Evolutionary conservation across 1,140 invertebrate species (phyloP).

Genomic region (Charaxes varanes): DNA sequence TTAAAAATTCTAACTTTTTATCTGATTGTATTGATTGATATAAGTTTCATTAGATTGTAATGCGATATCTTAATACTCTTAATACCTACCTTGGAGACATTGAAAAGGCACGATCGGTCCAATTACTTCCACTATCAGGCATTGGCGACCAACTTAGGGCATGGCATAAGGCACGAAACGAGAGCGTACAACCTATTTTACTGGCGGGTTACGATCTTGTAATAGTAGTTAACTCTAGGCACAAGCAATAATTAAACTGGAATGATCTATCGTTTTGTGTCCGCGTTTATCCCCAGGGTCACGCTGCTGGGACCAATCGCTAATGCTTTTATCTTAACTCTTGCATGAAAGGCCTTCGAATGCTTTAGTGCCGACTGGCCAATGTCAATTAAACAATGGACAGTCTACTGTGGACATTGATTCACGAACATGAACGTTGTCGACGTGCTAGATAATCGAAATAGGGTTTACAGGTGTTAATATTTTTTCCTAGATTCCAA

Average conservation of each 20-base stretch:
- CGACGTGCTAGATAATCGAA: constrained; percentile 22
- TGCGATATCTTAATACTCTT: constrained; percentile 19
- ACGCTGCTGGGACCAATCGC: constrained; percentile 18
- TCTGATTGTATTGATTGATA: constrained; percentile 16
- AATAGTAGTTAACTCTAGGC: constrained; percentile 13
- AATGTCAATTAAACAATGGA: constrained; percentile 41
- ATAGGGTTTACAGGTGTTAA: constrained; percentile 6
- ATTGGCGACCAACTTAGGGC: constrained; percentile 30
- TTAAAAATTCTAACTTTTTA: too few relatives aligned
- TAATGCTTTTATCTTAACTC: constrained; percentile 28
- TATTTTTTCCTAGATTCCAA: too few relatives aligned
- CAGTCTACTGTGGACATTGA: constrained; percentile 22
- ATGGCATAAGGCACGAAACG: constrained; percentile 20
- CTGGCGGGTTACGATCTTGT: constrained; percentile 5
- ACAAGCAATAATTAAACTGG: constrained; percentile 11
- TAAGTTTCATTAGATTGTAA: constrained; percentile 25
- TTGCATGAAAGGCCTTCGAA: constrained; percentile 34
- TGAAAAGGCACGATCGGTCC: constrained; percentile 32
- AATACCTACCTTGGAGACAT: constrained; percentile 22
- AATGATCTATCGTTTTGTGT: constrained; percentile 11
- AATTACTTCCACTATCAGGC: constrained; percentile 44
- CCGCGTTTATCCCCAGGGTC: constrained; percentile 15
- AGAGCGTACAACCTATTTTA: constrained; percentile 11
- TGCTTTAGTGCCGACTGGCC: constrained; percentile 28
- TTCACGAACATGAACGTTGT: constrained; percentile 19